Conservation (phyloP, 2,888 invertebrate species). For the Synergus japonicus region DNA sequence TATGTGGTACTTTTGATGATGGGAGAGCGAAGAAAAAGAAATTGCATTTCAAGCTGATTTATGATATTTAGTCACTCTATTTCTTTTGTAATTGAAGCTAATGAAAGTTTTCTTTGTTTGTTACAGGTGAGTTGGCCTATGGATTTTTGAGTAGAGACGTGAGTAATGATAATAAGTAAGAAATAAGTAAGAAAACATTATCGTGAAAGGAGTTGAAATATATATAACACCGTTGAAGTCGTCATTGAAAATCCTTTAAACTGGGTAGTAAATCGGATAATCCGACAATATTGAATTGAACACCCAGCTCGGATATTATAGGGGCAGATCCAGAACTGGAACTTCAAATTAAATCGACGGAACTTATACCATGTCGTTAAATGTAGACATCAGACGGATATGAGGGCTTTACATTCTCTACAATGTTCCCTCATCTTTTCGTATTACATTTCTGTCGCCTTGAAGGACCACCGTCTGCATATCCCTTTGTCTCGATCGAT, state of each 20-base stretch:
- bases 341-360: constrained; percentile 7
- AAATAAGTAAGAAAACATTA: not conserved
- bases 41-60: not conserved
- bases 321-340: constrained; percentile 24
- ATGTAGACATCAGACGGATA: constrained; percentile 27
- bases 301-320: constrained; percentile 16
- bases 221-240: not conserved
- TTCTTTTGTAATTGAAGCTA: not conserved
- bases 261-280: constrained; percentile 21
- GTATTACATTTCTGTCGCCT: constrained; percentile 25
- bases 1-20: not conserved
- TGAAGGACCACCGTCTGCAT: not conserved
- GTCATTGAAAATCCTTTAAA: constrained; percentile 23
- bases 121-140: constrained; percentile 23
- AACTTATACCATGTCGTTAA: constrained; percentile 6
- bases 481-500: not conserved
- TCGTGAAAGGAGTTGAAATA: not conserved
- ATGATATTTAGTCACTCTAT: not conserved
- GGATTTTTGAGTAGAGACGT: not conserved
- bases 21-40: not conserved
- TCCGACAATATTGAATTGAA: constrained; percentile 36
- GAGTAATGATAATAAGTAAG: not conserved
- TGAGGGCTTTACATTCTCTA: not conserved
- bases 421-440: constrained; percentile 39
- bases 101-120: constrained; percentile 6